Conservation (phyloP, 2,888 invertebrate genomes). For the Didymodactylos carnosus region DNA sequence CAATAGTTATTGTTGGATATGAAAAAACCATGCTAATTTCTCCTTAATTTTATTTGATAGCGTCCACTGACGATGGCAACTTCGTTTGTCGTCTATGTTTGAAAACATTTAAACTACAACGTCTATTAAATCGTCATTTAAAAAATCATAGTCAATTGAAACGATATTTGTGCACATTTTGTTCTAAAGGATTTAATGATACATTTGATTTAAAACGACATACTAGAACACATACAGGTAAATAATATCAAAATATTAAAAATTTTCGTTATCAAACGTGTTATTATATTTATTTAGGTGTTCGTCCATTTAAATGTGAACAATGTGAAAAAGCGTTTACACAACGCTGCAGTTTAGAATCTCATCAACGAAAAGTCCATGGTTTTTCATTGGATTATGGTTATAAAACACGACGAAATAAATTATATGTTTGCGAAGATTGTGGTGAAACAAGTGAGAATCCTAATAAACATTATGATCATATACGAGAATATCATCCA, state of each 20-base stretch:
- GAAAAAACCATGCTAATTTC: no score
- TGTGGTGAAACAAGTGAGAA: slow-evolving; percentile 93
- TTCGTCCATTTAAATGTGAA: slow-evolving; percentile 95
- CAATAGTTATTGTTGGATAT: no score
- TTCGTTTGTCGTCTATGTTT: slow-evolving; percentile 7
- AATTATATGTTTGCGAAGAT: slow-evolving; percentile 99
- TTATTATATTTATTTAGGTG: slow-evolving; percentile 38
- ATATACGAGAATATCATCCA: slow-evolving; percentile 39
- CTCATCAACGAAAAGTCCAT: slow-evolving; percentile 94
- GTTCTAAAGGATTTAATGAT: slow-evolving; percentile 98
- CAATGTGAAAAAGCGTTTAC: slow-evolving; percentile 96
- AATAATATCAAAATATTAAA: background rate
- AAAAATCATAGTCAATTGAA: slow-evolving; percentile 98
- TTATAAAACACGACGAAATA: slow-evolving; percentile 88
- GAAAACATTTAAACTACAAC: slow-evolving; percentile 13
- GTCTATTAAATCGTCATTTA: slow-evolving; percentile 89
- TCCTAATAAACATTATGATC: slow-evolving; percentile 81
- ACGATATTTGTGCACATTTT: slow-evolving; percentile 91
- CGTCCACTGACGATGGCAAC: background rate
- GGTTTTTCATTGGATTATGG: slow-evolving; percentile 85
- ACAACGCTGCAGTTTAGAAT: slow-evolving; percentile 91
- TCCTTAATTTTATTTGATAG: no score
- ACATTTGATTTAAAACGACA: slow-evolving; percentile 97
- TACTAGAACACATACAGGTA: slow-evolving; percentile 82
- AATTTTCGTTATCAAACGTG: background rate